These are phyloP conservation scores for Capreolus pygargus DNA, from an alignment of 2,113 vertebrate genomes.

Conservation along the genomic window DNA sequence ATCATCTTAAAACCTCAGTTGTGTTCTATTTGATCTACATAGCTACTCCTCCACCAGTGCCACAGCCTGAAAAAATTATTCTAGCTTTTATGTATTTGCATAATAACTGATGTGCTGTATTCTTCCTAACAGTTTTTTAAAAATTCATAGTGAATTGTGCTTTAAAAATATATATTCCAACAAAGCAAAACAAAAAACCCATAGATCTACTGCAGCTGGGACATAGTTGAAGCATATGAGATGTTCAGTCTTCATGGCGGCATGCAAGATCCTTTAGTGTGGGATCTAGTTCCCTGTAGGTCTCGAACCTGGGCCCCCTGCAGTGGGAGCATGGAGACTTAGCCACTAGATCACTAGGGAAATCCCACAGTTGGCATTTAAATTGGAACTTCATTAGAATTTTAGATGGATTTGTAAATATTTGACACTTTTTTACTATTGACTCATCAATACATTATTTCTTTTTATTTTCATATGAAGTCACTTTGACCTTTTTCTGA, in stretches of 20 bases:
- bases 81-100: background rate
- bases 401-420: slow-evolving; percentile 7
- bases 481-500: background rate
- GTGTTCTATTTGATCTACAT: background rate
- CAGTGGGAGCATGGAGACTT: background rate
- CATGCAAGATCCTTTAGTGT: background rate
- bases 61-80: background rate
- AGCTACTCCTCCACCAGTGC: background rate
- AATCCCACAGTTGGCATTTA: background rate
- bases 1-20: background rate
- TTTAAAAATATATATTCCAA: background rate
- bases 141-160: background rate
- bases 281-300: background rate
- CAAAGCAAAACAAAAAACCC: background rate
- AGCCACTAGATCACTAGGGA: background rate
- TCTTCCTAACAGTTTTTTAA: background rate
- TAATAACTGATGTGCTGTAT: background rate
- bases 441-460: background rate
- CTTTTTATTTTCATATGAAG: background rate
- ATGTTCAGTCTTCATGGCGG: background rate
- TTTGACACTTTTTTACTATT: background rate
- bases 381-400: background rate
- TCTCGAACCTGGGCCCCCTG: background rate
- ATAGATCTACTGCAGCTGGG: background rate
- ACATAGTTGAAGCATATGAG: background rate